A percentile compares a stretch with the other conserved stretches of the same genome.
Evolutionary conservation across 2,888 invertebrate species (phyloP).

Genomic region (Gandaritis pyraliata): DNA sequence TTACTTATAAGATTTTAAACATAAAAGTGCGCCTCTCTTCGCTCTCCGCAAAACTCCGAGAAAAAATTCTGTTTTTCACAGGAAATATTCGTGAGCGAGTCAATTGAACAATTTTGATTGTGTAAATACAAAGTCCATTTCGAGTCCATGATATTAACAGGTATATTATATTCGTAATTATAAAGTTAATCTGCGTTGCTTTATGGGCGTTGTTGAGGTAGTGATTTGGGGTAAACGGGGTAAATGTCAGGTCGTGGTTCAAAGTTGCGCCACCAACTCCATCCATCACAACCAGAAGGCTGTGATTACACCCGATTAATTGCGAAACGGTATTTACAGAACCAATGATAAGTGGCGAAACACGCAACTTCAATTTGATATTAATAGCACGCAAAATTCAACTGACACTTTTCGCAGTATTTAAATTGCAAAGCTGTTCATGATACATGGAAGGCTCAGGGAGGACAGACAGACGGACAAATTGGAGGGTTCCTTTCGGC

Average conservation of each 20-base stretch:
- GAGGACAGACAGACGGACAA: too few relatives aligned
- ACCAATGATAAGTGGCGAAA: slow-evolving; percentile 38
- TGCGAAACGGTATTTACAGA: slow-evolving; percentile 43
- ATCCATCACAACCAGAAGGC: slow-evolving; percentile 53
- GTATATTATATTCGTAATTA: slow-evolving; percentile 44
- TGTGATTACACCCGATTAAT: slow-evolving; percentile 57
- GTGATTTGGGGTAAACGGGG: slow-evolving; percentile 39
- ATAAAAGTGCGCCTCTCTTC: background rate
- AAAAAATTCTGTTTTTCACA: background rate
- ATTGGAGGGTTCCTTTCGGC: too few relatives aligned
- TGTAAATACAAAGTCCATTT: slow-evolving; percentile 17
- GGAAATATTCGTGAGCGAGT: background rate
- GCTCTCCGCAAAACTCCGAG: background rate
- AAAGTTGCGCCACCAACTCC: slow-evolving; percentile 43
- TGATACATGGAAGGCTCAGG: too few relatives aligned
- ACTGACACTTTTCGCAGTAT: background rate
- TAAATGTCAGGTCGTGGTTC: slow-evolving; percentile 32
- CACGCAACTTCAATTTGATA: slow-evolving; percentile 31
- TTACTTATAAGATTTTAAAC: too few relatives aligned
- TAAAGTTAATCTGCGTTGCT: slow-evolving; percentile 46
- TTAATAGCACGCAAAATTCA: background rate
- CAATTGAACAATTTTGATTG: slow-evolving; percentile 23
- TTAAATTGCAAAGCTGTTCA: too few relatives aligned
- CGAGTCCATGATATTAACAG: slow-evolving; percentile 1
- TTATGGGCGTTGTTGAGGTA: slow-evolving; percentile 44